A percentile compares a stretch with the other conserved stretches of the same genome.
Conservation (phyloP, 64 coral and sea anemone genomes). For the Acropora yongei region DNA sequence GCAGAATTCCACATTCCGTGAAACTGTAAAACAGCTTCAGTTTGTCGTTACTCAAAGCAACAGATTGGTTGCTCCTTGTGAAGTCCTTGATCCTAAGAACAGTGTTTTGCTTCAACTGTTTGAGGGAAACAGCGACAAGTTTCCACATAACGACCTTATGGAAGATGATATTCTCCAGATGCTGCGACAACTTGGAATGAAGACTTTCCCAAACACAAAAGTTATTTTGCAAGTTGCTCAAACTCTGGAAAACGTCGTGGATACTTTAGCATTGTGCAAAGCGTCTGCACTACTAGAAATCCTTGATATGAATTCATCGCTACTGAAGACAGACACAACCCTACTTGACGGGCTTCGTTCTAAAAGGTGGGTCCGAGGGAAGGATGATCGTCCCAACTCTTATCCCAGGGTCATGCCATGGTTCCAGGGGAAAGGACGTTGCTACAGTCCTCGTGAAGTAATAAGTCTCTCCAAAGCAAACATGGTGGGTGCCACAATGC, state of each 20-base stretch:
- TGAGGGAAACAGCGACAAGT: slow-evolving; percentile 54
- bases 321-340: not conserved
- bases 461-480: slow-evolving; percentile 25
- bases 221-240: slow-evolving; percentile 38
- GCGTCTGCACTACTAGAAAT: slow-evolving; percentile 37
- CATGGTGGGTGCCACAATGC: slow-evolving; percentile 55
- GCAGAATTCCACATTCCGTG: slow-evolving; percentile 24
- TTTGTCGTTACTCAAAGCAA: slow-evolving; percentile 53
- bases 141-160: slow-evolving; percentile 54
- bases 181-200: slow-evolving; percentile 63
- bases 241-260: not conserved
- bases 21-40: slow-evolving; percentile 22
- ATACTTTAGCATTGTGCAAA: slow-evolving; percentile 17
- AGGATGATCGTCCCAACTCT: not conserved
- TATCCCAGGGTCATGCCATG: slow-evolving; percentile 52
- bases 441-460: slow-evolving; percentile 47
- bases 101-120: slow-evolving; percentile 64
- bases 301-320: not conserved
- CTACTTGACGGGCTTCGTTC: not conserved
- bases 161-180: slow-evolving; percentile 48
- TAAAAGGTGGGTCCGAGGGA: slow-evolving; percentile 43
- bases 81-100: slow-evolving; percentile 69
- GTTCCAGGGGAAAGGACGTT: not conserved
- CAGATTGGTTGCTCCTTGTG: slow-evolving; percentile 39
- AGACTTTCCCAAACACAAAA: not conserved